Evolutionary conservation across 2,113 vertebrate genomes (phyloP), one percentile per base, ranked within the genome.

Genomic region (Antennarius striatus): DNA sequence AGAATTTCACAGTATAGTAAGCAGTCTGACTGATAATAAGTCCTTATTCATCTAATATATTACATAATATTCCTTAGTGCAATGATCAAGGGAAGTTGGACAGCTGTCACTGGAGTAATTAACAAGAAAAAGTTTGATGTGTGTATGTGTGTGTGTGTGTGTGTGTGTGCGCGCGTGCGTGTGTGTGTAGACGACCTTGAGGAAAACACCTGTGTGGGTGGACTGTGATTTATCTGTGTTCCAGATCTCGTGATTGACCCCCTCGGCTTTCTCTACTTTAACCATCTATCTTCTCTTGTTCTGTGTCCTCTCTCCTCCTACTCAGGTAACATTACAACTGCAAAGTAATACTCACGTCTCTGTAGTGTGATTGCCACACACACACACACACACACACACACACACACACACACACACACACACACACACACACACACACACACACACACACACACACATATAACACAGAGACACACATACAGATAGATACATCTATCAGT

Each of bases 191-290:
- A 36, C 32, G 79, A 87, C 89, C 86, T 91, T 90, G 88, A 84
- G 60, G 47, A 46, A 77, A 71, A 73, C 70, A 82, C 79, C 78
- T 81, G 70, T 40, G 36, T 88, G 52, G 70, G 65, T 75, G 61
- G 68, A 63, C 66, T 56, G 48, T 83, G 86, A 91, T 83, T 88
- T 77, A 89, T 88, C 78, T 77, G 56, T 63, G 47, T 67, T 79
- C 80, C 65, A 65, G 74, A 84, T 85, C 63, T 71, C 3, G 10
- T 56, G 83, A 76, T 80, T 71, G 77, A 77, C 70, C 73, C 60
- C 71, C 76, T 69, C 17, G 29, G 57, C 81, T 62, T 58, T 63
- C 67, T 66, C 51, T 51, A 45, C 51, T 57, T 63, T 17, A 40
- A 73, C 75, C 54, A 63, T 77, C 73, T 74, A 54, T 36, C 32